phyloP scores from a whole-genome alignment of 1,140 invertebrate species.

The Formica selysi region DNA sequence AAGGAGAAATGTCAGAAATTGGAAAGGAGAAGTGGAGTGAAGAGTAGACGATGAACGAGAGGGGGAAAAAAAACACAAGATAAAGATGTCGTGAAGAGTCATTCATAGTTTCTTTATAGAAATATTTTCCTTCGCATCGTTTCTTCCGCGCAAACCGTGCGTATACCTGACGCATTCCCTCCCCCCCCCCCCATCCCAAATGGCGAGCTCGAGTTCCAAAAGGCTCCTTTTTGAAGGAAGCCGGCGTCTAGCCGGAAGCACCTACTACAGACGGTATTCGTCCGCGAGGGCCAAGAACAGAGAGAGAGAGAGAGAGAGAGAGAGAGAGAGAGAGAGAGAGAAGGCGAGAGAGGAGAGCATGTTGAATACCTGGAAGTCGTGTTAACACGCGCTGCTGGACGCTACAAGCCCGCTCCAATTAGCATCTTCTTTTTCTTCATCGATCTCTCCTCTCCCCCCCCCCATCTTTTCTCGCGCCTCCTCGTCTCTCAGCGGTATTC shows the following conservation, averaged over 20 bases:
- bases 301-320: not conserved
- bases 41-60: not conserved
- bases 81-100: not conserved
- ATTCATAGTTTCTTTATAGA: conserved; percentile 12
- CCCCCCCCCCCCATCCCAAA: not conserved
- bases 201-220: conserved; percentile 49
- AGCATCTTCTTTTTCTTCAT: conserved; percentile 76
- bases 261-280: conserved; percentile 66
- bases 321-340: conserved; percentile 28
- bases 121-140: not conserved
- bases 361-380: conserved; percentile 75
- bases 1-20: conserved; percentile 26
- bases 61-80: not conserved
- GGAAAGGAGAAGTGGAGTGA: not conserved
- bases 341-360: conserved; percentile 8
- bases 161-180: conserved; percentile 28
- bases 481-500: conserved; percentile 52
- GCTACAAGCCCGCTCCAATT: conserved; percentile 80
- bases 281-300: conserved; percentile 45
- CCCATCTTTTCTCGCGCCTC: conserved; percentile 3
- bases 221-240: conserved; percentile 57
- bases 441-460: conserved; percentile 62
- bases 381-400: conserved; percentile 78
- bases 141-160: conserved; percentile 33
- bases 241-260: conserved; percentile 72